Conservation (phyloP, 2,888 invertebrate species). For the Timandra comae region DNA sequence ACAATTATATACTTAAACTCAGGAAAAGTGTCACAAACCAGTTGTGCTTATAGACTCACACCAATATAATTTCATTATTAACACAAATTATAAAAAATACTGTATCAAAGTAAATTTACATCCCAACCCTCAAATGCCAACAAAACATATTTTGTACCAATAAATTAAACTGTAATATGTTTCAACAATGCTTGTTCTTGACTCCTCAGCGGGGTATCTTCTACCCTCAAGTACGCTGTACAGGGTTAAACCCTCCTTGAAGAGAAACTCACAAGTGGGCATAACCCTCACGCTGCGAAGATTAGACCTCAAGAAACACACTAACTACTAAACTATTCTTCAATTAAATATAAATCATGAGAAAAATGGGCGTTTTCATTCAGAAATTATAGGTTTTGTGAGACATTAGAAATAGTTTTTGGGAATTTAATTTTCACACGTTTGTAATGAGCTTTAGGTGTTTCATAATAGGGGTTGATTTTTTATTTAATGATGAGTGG, state of each 20-base stretch:
- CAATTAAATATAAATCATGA: conserved; percentile 28
- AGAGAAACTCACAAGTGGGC: conserved; percentile 22
- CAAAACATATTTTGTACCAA: conserved; percentile 31
- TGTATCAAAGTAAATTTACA: not conserved
- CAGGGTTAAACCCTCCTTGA: not conserved
- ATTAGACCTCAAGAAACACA: conserved; percentile 25
- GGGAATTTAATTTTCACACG: not conserved
- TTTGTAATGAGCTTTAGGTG: no score
- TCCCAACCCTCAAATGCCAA: conserved; percentile 5
- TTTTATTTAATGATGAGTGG: no score
- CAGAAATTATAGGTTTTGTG: conserved; percentile 19
- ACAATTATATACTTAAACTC: not conserved
- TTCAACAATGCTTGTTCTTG: conserved; percentile 44
- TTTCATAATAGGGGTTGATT: no score
- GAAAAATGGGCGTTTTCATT: conserved; percentile 33
- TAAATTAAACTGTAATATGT: conserved; percentile 56
- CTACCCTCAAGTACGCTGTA: conserved; percentile 19
- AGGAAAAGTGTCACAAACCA: not conserved
- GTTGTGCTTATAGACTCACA: not conserved
- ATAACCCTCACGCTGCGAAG: conserved; percentile 51
- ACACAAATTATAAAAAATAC: no score
- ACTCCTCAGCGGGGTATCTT: conserved; percentile 45
- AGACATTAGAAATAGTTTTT: conserved; percentile 12
- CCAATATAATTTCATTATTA: no score
- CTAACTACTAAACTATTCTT: conserved; percentile 30